Base-by-base conservation (phyloP, 2,113 vertebrate species). In the Gallinago media region DNA sequence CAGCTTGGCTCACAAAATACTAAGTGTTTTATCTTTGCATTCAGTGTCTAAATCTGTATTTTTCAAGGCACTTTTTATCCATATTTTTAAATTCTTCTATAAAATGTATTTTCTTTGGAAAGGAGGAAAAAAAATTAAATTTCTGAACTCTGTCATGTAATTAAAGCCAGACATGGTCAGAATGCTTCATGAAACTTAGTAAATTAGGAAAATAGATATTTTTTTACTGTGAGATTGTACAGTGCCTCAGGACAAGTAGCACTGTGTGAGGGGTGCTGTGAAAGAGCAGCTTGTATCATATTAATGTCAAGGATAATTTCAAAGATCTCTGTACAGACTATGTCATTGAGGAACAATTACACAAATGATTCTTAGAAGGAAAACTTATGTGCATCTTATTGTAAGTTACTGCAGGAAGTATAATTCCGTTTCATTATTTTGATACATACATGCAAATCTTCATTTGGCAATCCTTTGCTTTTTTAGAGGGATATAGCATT, bases 1-100 rank as follows among this genome's bases (percentile, higher is more conserved):
- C 22, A 84, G 61, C 61, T 87, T 73, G 85, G 27, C 32, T 94
- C 27, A 85, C 80, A 54, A 96, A 88, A 65, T 50, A n/a, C 27
- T 65, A 7, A 8, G 74, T 93, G 9, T 36, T 73, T 85, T 91
- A 50, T 63, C 55, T 59, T 71, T 19, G 36, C 36, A 84, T 97
- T 89, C 42, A 88, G 2, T 73, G 44, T 18, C 44, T 44, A 44
- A 18, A 44, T 44, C 44, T 44, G 44, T 44, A 44, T 18, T 44
- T 44, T 44, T 42, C 6, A 15, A 42, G 40, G 40, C 2, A 2
- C 0, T 36, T 73, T 79, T 67, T 32, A 2, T 52, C 26, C 0
- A 8, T 21, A 19, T 22, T 52, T 70, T 49, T 25, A 14, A 61
- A 42, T 23, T 23, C 8, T n/a, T 52, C 27, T 47, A 46, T 52